These are phyloP conservation scores for Lagria hirta DNA, from an alignment of 2,888 invertebrate genomes.

Conservation along the genomic window DNA sequence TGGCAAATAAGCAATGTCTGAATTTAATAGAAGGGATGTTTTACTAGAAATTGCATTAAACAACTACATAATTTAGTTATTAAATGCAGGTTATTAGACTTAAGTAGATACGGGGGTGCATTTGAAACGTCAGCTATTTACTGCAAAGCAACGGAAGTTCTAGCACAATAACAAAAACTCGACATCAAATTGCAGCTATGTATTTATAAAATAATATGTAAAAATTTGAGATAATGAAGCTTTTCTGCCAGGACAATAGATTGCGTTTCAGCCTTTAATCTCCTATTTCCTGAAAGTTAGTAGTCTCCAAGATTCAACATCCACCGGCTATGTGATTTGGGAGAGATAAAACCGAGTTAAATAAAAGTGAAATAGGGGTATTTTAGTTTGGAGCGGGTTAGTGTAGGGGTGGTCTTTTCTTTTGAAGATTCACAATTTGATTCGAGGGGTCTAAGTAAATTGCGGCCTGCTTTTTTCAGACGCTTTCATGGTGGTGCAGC, in stretches of 20 bases:
- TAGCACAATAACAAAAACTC: too few species aligned
- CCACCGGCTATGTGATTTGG: conserved; percentile 44
- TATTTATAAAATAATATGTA: too few species aligned
- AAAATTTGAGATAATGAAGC: too few species aligned
- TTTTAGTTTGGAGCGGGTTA: conserved; percentile 38
- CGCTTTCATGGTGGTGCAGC: conserved; percentile 38
- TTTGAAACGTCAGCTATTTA: too few species aligned
- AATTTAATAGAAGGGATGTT: too few species aligned
- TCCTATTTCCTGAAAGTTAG: conserved; percentile 46
- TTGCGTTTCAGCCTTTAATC: too few species aligned
- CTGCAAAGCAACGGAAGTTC: too few species aligned
- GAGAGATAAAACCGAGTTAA: conserved; percentile 51
- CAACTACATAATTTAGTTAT: conserved; percentile 12
- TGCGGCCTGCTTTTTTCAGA: conserved; percentile 50
- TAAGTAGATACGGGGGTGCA: too few species aligned
- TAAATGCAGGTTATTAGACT: conserved; percentile 4
- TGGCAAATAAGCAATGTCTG: too few species aligned
- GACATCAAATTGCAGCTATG: too few species aligned
- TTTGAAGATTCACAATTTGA: conserved; percentile 55
- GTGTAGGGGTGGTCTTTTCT: conserved; percentile 40
- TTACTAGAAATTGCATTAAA: too few species aligned
- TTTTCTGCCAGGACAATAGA: too few species aligned
- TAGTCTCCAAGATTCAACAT: conserved; percentile 45
- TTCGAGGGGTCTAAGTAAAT: conserved; percentile 53
- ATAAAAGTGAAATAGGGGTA: conserved; percentile 52